A percentile compares a stretch with the other conserved stretches of the same genome.
Conservation (phyloP, 2,797 vertebrate genomes). For the Microhierax caerulescens region DNA sequence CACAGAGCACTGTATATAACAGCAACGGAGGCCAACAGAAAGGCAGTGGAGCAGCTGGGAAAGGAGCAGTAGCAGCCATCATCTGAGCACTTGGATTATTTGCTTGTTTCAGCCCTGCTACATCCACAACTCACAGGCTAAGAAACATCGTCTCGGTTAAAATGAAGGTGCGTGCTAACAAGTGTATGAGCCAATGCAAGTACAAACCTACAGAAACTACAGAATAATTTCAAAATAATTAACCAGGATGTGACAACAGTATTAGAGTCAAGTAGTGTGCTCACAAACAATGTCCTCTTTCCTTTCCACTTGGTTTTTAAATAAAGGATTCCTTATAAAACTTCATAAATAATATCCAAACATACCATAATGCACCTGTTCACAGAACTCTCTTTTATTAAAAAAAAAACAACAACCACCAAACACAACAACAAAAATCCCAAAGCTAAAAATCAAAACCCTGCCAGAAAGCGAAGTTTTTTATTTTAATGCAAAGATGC, state of each 20-base stretch:
- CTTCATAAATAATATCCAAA: background rate
- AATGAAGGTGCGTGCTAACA: background rate
- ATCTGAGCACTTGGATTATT: background rate
- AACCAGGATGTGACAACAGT: background rate
- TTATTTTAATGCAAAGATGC: background rate
- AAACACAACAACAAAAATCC: background rate
- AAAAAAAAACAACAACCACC: background rate
- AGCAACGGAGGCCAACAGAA: background rate
- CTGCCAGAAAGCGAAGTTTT: background rate
- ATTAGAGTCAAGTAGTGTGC: fast-evolving
- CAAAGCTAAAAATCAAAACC: background rate
- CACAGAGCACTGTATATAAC: background rate
- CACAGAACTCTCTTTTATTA: background rate
- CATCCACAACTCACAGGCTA: background rate
- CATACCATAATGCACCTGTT: background rate
- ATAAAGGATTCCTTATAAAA: background rate
- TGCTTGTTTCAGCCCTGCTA: background rate
- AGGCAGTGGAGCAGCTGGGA: too few relatives aligned
- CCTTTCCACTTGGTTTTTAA: background rate
- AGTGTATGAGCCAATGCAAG: background rate
- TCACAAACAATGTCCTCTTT: background rate
- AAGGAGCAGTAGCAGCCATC: background rate
- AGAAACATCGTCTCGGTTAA: background rate
- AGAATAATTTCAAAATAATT: background rate
- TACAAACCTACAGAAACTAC: background rate